Evolutionary conservation across 2,113 vertebrate genomes (phyloP).

Genomic region (Lethenteron reissneri): DNA sequence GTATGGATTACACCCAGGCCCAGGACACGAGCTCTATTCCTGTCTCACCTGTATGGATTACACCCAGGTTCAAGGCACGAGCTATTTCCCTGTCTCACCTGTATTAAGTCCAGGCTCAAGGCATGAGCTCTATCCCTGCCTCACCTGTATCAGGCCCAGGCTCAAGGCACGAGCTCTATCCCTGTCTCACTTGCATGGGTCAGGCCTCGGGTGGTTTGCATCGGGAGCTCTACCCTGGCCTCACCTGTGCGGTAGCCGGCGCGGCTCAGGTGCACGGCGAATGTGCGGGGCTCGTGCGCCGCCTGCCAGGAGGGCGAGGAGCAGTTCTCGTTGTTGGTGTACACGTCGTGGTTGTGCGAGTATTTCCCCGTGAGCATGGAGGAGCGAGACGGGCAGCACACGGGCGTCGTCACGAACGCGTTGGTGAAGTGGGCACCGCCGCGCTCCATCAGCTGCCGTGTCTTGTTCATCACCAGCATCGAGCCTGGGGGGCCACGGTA

Average conservation of each 20-base stretch:
- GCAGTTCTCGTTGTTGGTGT: constrained; percentile 6
- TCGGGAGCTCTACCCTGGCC: background rate
- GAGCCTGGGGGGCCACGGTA: background rate
- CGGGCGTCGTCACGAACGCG: background rate
- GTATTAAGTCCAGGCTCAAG: no score
- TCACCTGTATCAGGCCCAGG: no score
- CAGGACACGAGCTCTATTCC: no score
- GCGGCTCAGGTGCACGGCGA: background rate
- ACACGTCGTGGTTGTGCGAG: constrained; percentile 5
- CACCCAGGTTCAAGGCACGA: fast-evolving
- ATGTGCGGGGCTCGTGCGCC: background rate
- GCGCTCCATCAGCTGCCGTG: background rate
- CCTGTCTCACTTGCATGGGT: no score
- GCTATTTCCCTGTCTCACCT: no score
- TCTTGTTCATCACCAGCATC: constrained; percentile 3
- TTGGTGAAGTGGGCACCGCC: background rate
- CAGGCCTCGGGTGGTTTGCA: no score
- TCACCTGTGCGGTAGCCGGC: constrained; percentile 3
- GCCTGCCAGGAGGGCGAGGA: constrained; percentile 1
- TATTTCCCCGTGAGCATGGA: constrained; percentile 6
- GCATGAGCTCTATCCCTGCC: no score
- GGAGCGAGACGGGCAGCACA: constrained; percentile 1
- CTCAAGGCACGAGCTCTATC: no score
- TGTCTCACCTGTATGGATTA: no score
- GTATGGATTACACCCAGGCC: no score